Evolutionary conservation across 1,140 invertebrate species (phyloP).

Genomic region (Mactra quadrangularis): DNA sequence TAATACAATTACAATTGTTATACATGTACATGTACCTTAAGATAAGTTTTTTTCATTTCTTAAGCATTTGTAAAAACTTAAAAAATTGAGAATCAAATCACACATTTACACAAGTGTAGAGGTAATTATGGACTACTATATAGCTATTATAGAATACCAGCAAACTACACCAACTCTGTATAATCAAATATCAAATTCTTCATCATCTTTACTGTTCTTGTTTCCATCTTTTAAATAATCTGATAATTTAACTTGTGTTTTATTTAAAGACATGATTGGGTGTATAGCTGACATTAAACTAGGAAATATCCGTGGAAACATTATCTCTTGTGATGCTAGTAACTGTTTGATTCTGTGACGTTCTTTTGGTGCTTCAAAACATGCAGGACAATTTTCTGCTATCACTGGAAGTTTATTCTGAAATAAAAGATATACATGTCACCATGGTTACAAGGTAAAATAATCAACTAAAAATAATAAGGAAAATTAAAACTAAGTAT

Average conservation of each 20-base stretch:
- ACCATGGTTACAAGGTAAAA: not conserved
- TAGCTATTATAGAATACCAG: no score
- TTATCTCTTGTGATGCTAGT: constrained; percentile 90
- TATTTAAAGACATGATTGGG: constrained; percentile 88
- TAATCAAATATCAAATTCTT: constrained; percentile 52
- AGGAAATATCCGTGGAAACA: constrained; percentile 89
- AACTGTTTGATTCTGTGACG: constrained; percentile 89
- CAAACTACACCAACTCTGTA: no score
- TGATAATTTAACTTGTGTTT: constrained; percentile 52
- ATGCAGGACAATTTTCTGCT: constrained; percentile 87
- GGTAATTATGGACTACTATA: no score
- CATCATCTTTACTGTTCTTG: constrained; percentile 22
- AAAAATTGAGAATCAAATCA: no score
- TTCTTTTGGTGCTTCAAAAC: constrained; percentile 88
- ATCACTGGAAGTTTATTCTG: constrained; percentile 88
- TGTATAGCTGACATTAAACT: constrained; percentile 89
- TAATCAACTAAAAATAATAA: no score
- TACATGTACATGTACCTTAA: no score
- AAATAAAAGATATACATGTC: constrained; percentile 23
- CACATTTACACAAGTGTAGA: no score
- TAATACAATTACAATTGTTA: no score
- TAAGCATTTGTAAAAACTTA: no score
- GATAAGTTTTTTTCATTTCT: no score
- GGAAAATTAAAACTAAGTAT: no score
- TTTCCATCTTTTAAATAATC: constrained; percentile 52